Evolutionary conservation across 2,113 vertebrate species (phyloP), one percentile per base, ranked within the genome.

Genomic region (Okapia johnstoni): DNA sequence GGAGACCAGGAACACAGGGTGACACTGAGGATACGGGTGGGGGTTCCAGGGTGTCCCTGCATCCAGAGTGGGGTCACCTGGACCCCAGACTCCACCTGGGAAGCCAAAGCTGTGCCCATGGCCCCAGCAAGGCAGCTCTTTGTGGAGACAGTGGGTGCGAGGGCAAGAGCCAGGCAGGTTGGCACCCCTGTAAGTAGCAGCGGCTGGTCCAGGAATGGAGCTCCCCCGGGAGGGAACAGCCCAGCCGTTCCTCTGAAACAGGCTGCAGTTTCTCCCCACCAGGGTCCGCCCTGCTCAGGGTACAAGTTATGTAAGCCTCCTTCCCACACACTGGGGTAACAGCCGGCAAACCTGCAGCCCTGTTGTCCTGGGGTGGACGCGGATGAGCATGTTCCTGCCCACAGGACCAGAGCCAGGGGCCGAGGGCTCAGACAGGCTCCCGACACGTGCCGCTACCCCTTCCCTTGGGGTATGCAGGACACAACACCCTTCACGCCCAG

Each of bases 281-380:
- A 17, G 25, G 1, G 28, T 58, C 36, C 11, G 1, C 57, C 54
- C 36, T 87, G 16, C n/a, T 93, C 7, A 8, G 46, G 9, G n/a
- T 50, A 21, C 55, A 66, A 87, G 36, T 30, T 36, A 66, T 4
- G 9, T 16, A 40, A 80, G 11, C 10, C 25, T 80, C 66, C 15
- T 57, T 92, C 66, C 26, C 60, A 30, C 33, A 61, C 2, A 0
- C 25, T 14, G 23, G 19, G 30, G 23, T 36, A 46, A 36, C 40
- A 58, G 12, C 50, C 36, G 0, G 33, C 76, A 91, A 33, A 26
- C 43, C 17, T 19, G 19, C 5, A 40, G 10, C 19, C n/a, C 54
- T 0, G 1, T 8, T n/a, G 2, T 9, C 33, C 55, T 33, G 1
- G 3, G 5, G 16, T 43, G n/a, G 9, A 81, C 0, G 3, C 0